These are phyloP conservation scores for Kryptolebias ocellatus DNA, from an alignment of 2,797 vertebrate species.

Conservation along the genomic window DNA sequence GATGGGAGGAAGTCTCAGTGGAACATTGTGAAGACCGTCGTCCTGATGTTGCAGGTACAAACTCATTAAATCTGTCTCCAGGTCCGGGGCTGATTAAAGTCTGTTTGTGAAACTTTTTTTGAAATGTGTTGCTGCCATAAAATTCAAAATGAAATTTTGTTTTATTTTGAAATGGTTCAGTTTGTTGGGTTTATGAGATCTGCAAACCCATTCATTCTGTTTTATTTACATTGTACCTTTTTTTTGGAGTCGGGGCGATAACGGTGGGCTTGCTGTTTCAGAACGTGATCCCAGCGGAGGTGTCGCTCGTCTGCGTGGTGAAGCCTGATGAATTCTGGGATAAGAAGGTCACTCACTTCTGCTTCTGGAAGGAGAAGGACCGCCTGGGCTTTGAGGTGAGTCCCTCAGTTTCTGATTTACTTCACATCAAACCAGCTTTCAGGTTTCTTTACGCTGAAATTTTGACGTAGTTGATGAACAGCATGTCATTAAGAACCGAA, in stretches of 20 bases:
- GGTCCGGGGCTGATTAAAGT: neutral
- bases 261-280: slow-evolving; percentile 57
- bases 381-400: slow-evolving; percentile 96
- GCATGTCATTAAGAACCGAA: too few species aligned
- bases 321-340: slow-evolving; percentile 99
- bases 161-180: too few species aligned
- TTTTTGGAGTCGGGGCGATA: neutral
- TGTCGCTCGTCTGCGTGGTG: slow-evolving; percentile 97
- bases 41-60: slow-evolving; percentile 96
- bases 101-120: too few species aligned
- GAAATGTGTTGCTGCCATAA: too few species aligned
- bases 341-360: slow-evolving; percentile 99
- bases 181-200: too few species aligned
- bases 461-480: too few species aligned
- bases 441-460: too few species aligned
- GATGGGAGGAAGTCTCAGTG: slow-evolving; percentile 97
- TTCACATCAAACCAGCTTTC: neutral
- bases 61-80: neutral
- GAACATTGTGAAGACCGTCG: slow-evolving; percentile 98
- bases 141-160: too few species aligned
- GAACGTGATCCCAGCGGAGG: slow-evolving; percentile 98
- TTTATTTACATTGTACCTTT: too few species aligned
- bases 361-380: slow-evolving; percentile 99
- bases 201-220: too few species aligned
- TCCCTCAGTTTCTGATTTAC: neutral